Evolutionary conservation across 2,113 vertebrate genomes (phyloP), one percentile per base, ranked within the genome.

Genomic region (Microcebus griseorufus): DNA sequence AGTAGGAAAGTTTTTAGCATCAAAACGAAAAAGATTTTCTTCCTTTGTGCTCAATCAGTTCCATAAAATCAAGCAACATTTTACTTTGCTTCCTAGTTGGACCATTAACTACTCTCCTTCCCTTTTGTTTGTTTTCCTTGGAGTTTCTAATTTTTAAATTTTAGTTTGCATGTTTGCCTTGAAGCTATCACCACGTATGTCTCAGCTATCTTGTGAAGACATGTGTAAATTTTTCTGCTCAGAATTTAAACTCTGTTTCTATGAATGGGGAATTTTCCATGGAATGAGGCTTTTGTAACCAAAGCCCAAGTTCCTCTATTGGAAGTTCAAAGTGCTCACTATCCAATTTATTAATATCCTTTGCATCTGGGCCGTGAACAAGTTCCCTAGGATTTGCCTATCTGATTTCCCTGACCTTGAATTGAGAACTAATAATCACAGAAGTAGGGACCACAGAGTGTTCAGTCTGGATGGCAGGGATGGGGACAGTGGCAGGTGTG

Each of bases 91-190:
- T 92, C 51, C 4, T 18, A 58, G 32, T 53, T 48, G 2, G 1
- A 55, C 2, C 17, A 22, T 58, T 58, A 58, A 29, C 18, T 48
- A 34, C 42, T 37, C 25, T 48, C 29, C 75, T 85, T 69, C 6
- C 23, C 32, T 88, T 95, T 83, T 32, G 51, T 27, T 76, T 37
- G 29, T 37, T 92, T 94, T 86, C 75, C 82, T 72, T 83, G 3
- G 3, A 67, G 70, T 73, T 95, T 80, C 37, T 18, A 80, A 76
- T 78, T 51, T 78, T 62, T 55, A 62, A 14, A 70, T 51, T 75
- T 93, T 70, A 91, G 42, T 65, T 48, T 89, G 32, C 14, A 55
- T 69, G 39, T 87, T 73, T 48, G 69, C 23, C 22, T 73, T 79
- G 79, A 48, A 32, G 7, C 9, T 39, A 69, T 39, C 22, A 89